Conservation (phyloP, 2,113 vertebrate genomes). For the Genyomyrus donnyi region DNA sequence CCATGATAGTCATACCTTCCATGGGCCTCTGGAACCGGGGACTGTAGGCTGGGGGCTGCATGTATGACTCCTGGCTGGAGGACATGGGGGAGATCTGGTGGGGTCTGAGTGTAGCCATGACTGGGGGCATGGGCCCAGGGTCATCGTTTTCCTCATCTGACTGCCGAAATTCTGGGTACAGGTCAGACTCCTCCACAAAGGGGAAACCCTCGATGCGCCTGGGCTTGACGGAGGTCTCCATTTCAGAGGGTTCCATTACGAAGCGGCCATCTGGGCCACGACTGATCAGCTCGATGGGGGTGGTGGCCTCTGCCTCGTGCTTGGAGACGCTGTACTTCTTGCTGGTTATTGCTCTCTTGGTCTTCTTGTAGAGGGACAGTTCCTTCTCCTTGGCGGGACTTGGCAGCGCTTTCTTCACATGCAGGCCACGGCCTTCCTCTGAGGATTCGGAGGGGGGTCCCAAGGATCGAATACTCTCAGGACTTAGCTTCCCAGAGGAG, state of each 20-base stretch:
- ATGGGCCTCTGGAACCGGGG: constrained; percentile 86
- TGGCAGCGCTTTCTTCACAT: constrained; percentile 71
- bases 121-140: constrained; percentile 73
- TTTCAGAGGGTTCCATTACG: constrained; percentile 76
- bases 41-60: constrained; percentile 97
- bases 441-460: constrained; percentile 88
- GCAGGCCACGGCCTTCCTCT: constrained; percentile 77
- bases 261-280: constrained; percentile 93
- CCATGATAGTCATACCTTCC: constrained; percentile 80
- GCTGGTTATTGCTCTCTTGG: constrained; percentile 95
- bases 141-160: constrained; percentile 96
- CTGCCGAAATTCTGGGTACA: constrained; percentile 95
- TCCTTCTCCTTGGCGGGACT: constrained; percentile 89
- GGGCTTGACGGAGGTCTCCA: constrained; percentile 75
- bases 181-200: constrained; percentile 95
- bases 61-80: constrained; percentile 93
- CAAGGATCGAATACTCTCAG: constrained; percentile 82
- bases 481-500: constrained; percentile 93
- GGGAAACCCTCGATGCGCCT: constrained; percentile 92
- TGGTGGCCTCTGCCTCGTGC: constrained; percentile 83
- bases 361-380: constrained; percentile 92
- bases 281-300: constrained; percentile 93
- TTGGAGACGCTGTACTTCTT: constrained; percentile 89
- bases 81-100: constrained; percentile 87
- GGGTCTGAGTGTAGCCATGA: constrained; percentile 81